Evolutionary conservation across 2,797 vertebrate species (phyloP).

Genomic region (Coendou prehensilis): DNA sequence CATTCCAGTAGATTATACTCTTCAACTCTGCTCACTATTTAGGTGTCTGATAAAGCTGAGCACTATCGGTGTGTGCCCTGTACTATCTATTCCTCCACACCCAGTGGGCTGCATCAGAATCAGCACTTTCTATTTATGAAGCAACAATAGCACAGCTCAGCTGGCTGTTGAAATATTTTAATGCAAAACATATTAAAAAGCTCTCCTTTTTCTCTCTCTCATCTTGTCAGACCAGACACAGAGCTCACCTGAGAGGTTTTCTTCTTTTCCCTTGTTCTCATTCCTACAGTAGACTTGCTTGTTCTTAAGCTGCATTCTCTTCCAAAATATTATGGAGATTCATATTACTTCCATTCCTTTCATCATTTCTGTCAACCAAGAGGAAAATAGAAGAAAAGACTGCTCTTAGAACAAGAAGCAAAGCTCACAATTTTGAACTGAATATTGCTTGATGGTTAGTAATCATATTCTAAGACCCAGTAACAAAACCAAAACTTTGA

Average conservation of each 20-base stretch:
- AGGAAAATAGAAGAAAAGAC: constrained; percentile 79
- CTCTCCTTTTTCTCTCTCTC: not conserved
- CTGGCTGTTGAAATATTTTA: constrained; percentile 7
- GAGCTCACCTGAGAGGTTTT: constrained; percentile 61
- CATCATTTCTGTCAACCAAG: constrained; percentile 72
- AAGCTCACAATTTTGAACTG: constrained; percentile 65
- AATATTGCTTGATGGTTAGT: not conserved
- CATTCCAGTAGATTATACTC: not conserved
- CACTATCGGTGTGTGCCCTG: not conserved
- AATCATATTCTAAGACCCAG: not conserved
- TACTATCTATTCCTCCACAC: not conserved
- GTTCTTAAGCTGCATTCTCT: constrained; percentile 79
- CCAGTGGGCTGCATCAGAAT: not conserved
- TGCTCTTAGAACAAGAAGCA: constrained; percentile 65
- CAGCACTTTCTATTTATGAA: not conserved
- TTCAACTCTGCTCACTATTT: constrained; percentile 19
- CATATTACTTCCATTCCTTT: constrained; percentile 75
- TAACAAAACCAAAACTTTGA: not conserved
- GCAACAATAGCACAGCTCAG: not conserved
- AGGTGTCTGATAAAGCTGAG: constrained; percentile 16
- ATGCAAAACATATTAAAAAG: constrained; percentile 38
- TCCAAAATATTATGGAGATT: constrained; percentile 73
- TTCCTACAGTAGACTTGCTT: constrained; percentile 55
- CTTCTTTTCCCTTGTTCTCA: constrained; percentile 38
- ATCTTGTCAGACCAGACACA: constrained; percentile 74